These are phyloP conservation scores for Poecilia latipinna DNA, from an alignment of 2,113 vertebrate genomes.

Conservation along the genomic window DNA sequence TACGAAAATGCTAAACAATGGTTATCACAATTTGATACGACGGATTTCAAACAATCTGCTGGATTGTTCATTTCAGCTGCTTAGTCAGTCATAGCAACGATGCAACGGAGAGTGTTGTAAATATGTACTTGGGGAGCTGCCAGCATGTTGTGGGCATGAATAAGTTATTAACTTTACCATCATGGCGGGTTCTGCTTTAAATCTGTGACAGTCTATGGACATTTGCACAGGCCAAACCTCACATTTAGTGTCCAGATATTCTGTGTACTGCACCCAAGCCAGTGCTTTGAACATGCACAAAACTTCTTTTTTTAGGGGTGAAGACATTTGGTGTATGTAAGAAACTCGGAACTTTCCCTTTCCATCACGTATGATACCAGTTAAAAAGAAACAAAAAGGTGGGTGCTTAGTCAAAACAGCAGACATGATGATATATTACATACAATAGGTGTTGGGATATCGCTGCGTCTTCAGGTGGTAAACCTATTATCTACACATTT, in stretches of 20 bases:
- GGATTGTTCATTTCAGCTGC: neutral
- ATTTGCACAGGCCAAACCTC: neutral
- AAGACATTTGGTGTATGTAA: too few relatives aligned
- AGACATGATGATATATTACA: neutral
- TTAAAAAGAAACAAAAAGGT: too few relatives aligned
- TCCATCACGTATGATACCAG: neutral
- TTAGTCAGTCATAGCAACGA: neutral
- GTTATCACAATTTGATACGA: neutral
- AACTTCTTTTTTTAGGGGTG: neutral
- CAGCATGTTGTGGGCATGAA: neutral
- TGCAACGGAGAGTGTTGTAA: neutral
- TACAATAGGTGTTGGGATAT: neutral
- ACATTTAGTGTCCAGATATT: neutral
- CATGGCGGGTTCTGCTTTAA: neutral
- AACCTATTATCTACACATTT: conserved; percentile 8
- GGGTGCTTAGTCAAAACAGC: too few relatives aligned
- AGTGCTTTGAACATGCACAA: neutral
- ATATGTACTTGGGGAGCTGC: neutral
- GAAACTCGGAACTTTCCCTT: too few relatives aligned
- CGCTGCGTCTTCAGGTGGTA: neutral
- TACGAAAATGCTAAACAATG: too few relatives aligned
- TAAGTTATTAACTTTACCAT: neutral
- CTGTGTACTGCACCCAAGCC: neutral
- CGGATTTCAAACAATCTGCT: neutral
- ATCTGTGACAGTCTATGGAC: neutral